Conservation (phyloP, 2,888 invertebrate genomes). For the Antitype chi region DNA sequence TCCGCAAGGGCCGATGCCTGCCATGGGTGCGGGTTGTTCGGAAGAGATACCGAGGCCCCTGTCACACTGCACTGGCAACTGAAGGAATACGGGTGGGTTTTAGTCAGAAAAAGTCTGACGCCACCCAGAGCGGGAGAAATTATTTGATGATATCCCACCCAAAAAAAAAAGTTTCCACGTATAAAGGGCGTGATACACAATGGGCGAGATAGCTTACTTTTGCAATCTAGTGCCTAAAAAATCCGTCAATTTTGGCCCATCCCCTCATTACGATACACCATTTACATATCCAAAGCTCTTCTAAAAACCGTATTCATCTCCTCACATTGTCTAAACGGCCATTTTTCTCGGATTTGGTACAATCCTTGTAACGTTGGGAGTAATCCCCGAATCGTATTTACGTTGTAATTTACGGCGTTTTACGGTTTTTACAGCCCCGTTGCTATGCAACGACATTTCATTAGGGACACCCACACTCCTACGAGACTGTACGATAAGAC, state of each 20-base stretch:
- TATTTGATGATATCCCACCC: too few relatives aligned
- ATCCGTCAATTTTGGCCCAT: too few relatives aligned
- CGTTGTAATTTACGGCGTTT: conserved; percentile 73
- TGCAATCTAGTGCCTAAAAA: background rate
- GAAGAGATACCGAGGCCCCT: too few relatives aligned
- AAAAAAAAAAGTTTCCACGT: too few relatives aligned
- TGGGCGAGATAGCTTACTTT: too few relatives aligned
- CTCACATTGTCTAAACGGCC: conserved; percentile 46
- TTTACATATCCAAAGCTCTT: conserved; percentile 2
- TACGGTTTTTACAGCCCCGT: conserved; percentile 74
- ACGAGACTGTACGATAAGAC: conserved; percentile 15
- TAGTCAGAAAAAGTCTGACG: too few relatives aligned
- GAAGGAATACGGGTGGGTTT: too few relatives aligned
- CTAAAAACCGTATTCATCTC: conserved; percentile 19
- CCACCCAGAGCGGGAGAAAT: too few relatives aligned
- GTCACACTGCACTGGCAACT: too few relatives aligned
- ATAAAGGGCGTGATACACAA: too few relatives aligned
- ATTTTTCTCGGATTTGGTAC: conserved; percentile 65
- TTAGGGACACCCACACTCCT: conserved; percentile 51
- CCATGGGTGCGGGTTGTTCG: too few relatives aligned
- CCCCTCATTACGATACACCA: background rate
- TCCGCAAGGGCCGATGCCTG: too few relatives aligned
- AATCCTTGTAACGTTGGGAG: conserved; percentile 66
- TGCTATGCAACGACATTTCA: conserved; percentile 72
- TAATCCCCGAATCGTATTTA: conserved; percentile 73